Evolutionary conservation across 2,797 vertebrate species (phyloP), one percentile per base, ranked within the genome.

Genomic region (Ctenopoma multispine): DNA sequence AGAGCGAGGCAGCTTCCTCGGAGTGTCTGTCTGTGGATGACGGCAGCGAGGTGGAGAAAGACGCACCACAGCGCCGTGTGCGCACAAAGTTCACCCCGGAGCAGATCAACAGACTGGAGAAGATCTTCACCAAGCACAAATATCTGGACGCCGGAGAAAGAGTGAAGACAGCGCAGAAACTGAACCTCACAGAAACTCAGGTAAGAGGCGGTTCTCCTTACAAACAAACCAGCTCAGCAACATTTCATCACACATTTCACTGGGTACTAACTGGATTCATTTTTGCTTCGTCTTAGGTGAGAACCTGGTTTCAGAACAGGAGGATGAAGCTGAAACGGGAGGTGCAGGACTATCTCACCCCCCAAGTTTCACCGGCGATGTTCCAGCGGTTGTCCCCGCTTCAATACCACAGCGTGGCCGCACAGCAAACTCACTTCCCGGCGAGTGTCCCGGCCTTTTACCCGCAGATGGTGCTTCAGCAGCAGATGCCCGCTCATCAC

Each of bases 291-390:
- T 78, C 67, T 41, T 66, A 97, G 96, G 92, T 97, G 50, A 95
- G 96, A 87, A 97, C 96, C 0, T 97, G 96, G 96, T 97, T 98
- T 82, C 96, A 98, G 86, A 98, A 97, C 84, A 92, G 95, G 6
- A 91, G 95, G 14, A 96, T 97, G 96, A 98, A 97, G 73, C 88
- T 96, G 60, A 98, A 97, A 70, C 91, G 95, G 4, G 96, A 96
- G 57, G 82, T 95, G 21, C 96, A 95, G 76, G 96, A 96, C 72
- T 93, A 78, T 59, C 69, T 92, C 0, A 24, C 86, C 1, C 87
- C 93, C 0, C 75, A 77, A 1, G 47, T 92, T 12, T 77, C 85
- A 0, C 61, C 82, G 0, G 38, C 90, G 12, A 41, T 91, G 50
- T 84, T 91, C 66, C 90, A 87, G 44, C 49, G 61, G 9, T 29